Conservation (phyloP, 2,888 invertebrate genomes). For the Drosophila nr. fundita region DNA sequence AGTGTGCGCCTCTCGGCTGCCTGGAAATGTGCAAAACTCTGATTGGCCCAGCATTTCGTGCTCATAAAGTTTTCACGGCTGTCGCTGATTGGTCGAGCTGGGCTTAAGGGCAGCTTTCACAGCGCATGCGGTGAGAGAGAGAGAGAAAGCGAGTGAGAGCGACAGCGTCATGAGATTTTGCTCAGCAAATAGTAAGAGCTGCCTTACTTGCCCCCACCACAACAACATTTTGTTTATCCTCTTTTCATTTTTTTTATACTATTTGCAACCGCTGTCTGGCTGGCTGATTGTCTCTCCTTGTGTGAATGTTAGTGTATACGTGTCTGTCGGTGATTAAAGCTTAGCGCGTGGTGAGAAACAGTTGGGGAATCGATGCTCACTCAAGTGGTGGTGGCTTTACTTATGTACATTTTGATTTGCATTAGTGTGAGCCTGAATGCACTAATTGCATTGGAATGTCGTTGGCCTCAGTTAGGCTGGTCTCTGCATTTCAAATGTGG, state of each 20-base stretch:
- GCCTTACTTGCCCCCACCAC: conserved; percentile 44
- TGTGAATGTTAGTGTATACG: conserved; percentile 12
- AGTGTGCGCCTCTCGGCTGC: conserved; percentile 21
- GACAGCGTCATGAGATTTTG: conserved; percentile 41
- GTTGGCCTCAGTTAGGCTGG: conserved; percentile 23
- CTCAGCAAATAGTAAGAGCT: conserved; percentile 78
- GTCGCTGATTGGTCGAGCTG: conserved; percentile 71
- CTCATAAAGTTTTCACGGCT: conserved; percentile 70
- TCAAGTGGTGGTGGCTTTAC: conserved; percentile 65
- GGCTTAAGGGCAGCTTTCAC: conserved; percentile 74
- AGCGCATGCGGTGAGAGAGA: conserved; percentile 70
- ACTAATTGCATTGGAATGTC: conserved; percentile 68
- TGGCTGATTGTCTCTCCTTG: conserved; percentile 17
- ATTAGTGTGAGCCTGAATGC: conserved; percentile 10
- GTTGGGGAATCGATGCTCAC: conserved; percentile 44
- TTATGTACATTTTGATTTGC: conserved; percentile 20
- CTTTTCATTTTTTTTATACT: conserved; percentile 34
- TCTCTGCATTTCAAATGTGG: conserved; percentile 40
- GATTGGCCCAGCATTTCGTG: conserved; percentile 64
- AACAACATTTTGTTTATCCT: conserved; percentile 51
- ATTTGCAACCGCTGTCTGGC: conserved; percentile 48
- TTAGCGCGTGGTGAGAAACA: conserved; percentile 66
- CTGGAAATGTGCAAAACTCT: conserved; percentile 68
- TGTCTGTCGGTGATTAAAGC: conserved; percentile 66
- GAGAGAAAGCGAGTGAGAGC: conserved; percentile 45